Base-by-base conservation (phyloP, 2,797 vertebrate species). In the Rousettus madagascariensis region DNA sequence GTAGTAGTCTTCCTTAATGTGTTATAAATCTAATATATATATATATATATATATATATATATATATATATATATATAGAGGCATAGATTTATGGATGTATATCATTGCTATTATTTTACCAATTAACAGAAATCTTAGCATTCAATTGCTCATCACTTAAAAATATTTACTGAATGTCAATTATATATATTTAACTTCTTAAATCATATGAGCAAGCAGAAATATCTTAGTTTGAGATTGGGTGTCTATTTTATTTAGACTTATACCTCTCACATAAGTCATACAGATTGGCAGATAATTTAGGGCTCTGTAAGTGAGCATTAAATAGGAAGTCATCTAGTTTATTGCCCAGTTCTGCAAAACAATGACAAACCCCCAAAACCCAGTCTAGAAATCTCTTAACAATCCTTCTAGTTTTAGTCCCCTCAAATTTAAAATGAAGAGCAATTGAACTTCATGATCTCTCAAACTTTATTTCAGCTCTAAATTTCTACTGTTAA, bases 111-210 rank as follows among this genome's bases (percentile, higher is more conserved):
- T 77, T 88, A 91, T 87, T 86, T 96, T 83, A 77, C 55, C 43
- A 93, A 68, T 91, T 46, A 95, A 85, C 24, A 93, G 66, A 93
- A 95, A 93, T 66, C 53, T 85, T 69, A 74, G 20, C 24, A 91
- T 57, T 57, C 77, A 85, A 28, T 82, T 22, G 78, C 57, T 75
- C 20, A 69, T 84, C 82, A 82, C 33, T 66, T 92, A 90, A 28
- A 80, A 65, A 88, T 92, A 71, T 87, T 66, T 61, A 77, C 19
- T 36, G 36, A 91, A 80, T 91, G 46, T 53, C 43, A 82, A 82
- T 51, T 79, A 51, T 43, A 63, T 79, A 15, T 36, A 92, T 77
- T 83, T 92, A 80, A 69, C 91, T 85, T 94, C 41, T 89, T 91
- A 78, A 87, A 79, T 85, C n/a, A 28, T 68, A 57, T 91, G 57